phyloP scores from a whole-genome alignment of 2,888 invertebrate species.

The Harpagoxenus sublaevis region DNA sequence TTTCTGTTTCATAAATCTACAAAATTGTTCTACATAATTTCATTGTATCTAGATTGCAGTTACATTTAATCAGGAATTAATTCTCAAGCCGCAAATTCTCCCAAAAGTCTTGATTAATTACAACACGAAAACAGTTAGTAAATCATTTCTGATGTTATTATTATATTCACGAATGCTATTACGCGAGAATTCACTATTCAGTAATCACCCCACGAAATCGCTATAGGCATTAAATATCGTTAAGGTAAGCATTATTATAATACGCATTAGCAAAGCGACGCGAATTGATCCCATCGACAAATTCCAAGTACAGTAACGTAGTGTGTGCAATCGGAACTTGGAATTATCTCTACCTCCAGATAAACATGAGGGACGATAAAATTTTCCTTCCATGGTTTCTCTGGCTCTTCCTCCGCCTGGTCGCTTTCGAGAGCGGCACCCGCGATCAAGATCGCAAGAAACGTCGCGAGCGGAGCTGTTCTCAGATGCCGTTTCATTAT shows the following conservation, averaged over 20 bases:
- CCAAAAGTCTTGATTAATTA: background rate
- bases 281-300: background rate
- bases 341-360: slow-evolving; percentile 38
- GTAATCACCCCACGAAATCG: background rate
- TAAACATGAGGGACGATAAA: slow-evolving; percentile 14
- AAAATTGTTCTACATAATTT: background rate
- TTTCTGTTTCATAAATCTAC: background rate
- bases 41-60: background rate
- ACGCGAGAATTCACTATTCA: background rate
- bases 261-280: slow-evolving; percentile 1
- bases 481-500: slow-evolving; percentile 2
- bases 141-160: background rate
- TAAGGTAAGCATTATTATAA: background rate
- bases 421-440: background rate
- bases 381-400: slow-evolving; percentile 13
- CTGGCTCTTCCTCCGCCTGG: background rate
- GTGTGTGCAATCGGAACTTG: background rate
- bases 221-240: slow-evolving; percentile 6
- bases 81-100: background rate
- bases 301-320: background rate
- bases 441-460: background rate
- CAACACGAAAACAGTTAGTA: background rate
- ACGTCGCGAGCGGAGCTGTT: background rate
- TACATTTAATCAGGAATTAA: background rate
- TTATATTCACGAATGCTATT: background rate